Evolutionary conservation across 2,113 vertebrate genomes (phyloP).

Genomic region (Cyphomyrus discorhynchus): DNA sequence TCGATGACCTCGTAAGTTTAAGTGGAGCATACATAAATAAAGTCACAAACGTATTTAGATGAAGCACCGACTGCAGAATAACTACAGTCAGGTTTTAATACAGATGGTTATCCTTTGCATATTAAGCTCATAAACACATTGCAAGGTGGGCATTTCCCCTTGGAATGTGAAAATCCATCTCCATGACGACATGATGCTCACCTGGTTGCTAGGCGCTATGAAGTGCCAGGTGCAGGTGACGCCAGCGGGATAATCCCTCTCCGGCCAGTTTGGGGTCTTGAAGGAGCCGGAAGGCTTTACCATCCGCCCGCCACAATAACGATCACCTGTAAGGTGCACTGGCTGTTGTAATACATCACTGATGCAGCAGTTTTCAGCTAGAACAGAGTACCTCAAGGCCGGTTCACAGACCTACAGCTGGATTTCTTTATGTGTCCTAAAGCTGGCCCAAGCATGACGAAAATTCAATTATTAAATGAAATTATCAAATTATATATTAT

Average conservation of each 20-base stretch:
- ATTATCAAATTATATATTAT: neutral
- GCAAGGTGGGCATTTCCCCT: neutral
- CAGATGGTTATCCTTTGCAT: neutral
- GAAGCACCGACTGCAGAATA: neutral
- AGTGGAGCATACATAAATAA: neutral
- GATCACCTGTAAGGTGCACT: constrained; percentile 59
- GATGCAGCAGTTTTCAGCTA: neutral
- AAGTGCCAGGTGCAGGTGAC: constrained; percentile 79
- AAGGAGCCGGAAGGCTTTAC: constrained; percentile 68
- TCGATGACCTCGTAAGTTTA: constrained; percentile 56
- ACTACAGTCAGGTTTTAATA: neutral
- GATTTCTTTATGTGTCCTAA: neutral
- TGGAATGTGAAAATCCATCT: neutral
- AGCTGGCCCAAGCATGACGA: neutral
- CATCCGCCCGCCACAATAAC: constrained; percentile 73
- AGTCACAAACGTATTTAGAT: neutral
- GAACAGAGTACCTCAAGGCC: neutral
- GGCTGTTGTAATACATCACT: too few species aligned
- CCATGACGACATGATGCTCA: constrained; percentile 35
- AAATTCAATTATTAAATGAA: neutral
- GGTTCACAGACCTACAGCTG: neutral
- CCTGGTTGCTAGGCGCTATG: constrained; percentile 72
- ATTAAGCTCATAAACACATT: neutral
- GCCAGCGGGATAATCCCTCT: constrained; percentile 74
- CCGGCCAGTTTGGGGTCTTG: constrained; percentile 78